Conservation (phyloP, 2,888 invertebrate genomes). For the Xiphydria camelus region DNA sequence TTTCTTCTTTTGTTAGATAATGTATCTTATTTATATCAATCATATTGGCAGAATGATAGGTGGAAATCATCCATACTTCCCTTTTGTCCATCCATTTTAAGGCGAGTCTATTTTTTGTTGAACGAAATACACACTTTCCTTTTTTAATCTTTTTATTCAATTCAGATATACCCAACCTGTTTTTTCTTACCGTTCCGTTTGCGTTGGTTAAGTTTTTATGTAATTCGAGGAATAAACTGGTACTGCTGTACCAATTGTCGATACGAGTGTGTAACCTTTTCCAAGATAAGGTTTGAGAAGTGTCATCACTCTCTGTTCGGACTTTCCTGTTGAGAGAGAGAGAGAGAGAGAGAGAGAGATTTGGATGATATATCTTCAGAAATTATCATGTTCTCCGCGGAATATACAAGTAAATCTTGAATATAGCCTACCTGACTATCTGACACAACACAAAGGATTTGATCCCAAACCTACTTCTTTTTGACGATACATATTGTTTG, state of each 20-base stretch:
- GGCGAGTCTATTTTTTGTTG: background rate
- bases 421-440: slow-evolving; percentile 7
- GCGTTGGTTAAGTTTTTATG: no score
- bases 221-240: background rate
- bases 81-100: slow-evolving; percentile 47
- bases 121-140: slow-evolving; percentile 6
- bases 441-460: slow-evolving; percentile 10
- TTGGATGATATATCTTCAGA: slow-evolving; percentile 2
- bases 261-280: slow-evolving; percentile 10
- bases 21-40: slow-evolving; percentile 25
- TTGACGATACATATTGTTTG: slow-evolving; percentile 8
- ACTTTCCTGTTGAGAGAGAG: slow-evolving; percentile 9
- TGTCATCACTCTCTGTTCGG: slow-evolving; percentile 6
- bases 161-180: no score
- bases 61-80: slow-evolving; percentile 37
- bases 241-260: background rate
- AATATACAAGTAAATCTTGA: slow-evolving; percentile 11
- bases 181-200: no score
- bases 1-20: slow-evolving; percentile 10
- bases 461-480: slow-evolving; percentile 8
- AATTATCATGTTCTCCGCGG: slow-evolving; percentile 3
- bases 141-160: no score
- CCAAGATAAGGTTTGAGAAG: slow-evolving; percentile 6
- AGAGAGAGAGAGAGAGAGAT: no score
- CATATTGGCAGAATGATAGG: slow-evolving; percentile 31